These are phyloP conservation scores for Hydrocynus forskahlii DNA, from an alignment of 2,797 vertebrate species.

Conservation along the genomic window DNA sequence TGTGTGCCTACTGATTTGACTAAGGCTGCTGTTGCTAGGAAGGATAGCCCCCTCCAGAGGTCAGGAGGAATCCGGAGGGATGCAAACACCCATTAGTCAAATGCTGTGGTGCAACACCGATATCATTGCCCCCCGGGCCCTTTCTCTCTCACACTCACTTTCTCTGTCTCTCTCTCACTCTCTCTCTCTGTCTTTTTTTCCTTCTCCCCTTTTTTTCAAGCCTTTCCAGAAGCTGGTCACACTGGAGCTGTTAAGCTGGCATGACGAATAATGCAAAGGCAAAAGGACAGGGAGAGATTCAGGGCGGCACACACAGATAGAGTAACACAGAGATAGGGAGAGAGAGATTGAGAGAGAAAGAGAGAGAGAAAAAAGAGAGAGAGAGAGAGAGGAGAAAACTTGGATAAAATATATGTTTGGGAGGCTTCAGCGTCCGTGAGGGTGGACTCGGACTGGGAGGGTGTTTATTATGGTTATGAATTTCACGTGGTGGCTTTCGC, in stretches of 20 bases:
- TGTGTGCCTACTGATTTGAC: conserved; percentile 45
- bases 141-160: conserved; percentile 13
- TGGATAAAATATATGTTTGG: conserved; percentile 52
- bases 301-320: conserved; percentile 42
- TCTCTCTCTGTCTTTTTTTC: neutral
- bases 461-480: conserved; percentile 65
- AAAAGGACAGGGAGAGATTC: conserved; percentile 53
- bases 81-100: conserved; percentile 63
- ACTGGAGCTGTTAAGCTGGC: conserved; percentile 66
- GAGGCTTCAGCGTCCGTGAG: conserved; percentile 48
- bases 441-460: conserved; percentile 56
- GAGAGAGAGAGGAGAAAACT: conserved; percentile 32
- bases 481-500: conserved; percentile 55
- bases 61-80: conserved; percentile 59
- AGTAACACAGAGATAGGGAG: conserved; percentile 32
- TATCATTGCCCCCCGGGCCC: conserved; percentile 52
- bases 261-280: conserved; percentile 70
- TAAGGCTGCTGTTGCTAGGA: conserved; percentile 54
- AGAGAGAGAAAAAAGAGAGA: conserved; percentile 38
- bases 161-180: neutral
- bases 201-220: conserved; percentile 17
- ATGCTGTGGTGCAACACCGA: conserved; percentile 59
- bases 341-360: neutral
- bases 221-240: conserved; percentile 63
- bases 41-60: conserved; percentile 54